Conservation (phyloP, 2,113 vertebrate species). For the Periophthalmodon schlosseri region DNA sequence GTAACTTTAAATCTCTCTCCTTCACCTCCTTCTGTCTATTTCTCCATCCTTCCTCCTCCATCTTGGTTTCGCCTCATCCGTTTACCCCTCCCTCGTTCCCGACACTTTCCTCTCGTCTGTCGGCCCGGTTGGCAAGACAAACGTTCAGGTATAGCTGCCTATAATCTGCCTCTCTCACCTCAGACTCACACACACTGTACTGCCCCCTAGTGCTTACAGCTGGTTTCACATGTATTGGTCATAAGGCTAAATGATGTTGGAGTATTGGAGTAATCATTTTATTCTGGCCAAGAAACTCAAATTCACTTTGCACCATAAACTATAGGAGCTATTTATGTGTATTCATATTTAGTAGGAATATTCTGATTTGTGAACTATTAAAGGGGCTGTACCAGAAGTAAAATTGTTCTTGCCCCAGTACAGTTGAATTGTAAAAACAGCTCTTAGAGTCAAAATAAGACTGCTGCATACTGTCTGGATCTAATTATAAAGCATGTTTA, state of each 20-base stretch:
- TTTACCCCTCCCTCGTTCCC: slow-evolving; percentile 43
- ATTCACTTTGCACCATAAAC: neutral
- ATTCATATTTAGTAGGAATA: no score
- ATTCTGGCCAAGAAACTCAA: neutral
- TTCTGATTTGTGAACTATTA: no score
- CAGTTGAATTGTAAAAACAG: no score
- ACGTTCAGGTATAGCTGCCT: slow-evolving; percentile 75
- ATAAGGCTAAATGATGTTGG: neutral
- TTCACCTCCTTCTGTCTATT: slow-evolving; percentile 66
- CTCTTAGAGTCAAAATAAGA: no score
- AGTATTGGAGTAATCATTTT: neutral
- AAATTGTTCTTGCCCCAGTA: no score
- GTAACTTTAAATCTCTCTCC: slow-evolving; percentile 74
- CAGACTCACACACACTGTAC: slow-evolving; percentile 50
- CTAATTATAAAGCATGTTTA: no score
- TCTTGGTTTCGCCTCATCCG: slow-evolving; percentile 42
- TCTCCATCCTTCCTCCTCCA: slow-evolving; percentile 46
- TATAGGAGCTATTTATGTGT: no score
- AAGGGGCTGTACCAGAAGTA: no score
- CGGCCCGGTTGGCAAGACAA: slow-evolving; percentile 73
- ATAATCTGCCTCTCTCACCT: slow-evolving; percentile 69
- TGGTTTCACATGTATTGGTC: slow-evolving; percentile 19
- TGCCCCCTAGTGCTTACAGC: slow-evolving; percentile 38
- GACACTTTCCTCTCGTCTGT: slow-evolving; percentile 58
- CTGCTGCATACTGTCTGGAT: no score